A percentile compares a stretch with the other conserved stretches of the same genome.
phyloP scores from a whole-genome alignment of 2,888 invertebrate species.

The Epinotia ramella region DNA sequence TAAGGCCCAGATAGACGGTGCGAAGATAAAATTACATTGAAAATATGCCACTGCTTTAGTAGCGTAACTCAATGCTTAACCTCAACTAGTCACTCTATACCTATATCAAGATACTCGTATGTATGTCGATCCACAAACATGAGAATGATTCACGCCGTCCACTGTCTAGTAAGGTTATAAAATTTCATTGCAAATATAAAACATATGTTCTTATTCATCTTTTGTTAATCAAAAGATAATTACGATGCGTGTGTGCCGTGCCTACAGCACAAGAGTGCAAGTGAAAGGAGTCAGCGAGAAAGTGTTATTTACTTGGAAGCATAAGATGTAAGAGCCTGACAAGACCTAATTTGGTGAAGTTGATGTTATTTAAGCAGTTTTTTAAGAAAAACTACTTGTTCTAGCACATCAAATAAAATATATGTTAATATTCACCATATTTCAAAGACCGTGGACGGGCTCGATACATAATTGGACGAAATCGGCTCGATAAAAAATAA shows the following conservation, averaged over 20 bases:
- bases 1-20: not conserved
- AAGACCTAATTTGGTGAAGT: no score
- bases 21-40: constrained; percentile 1
- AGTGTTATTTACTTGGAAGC: not conserved
- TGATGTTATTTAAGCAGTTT: no score
- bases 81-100: constrained; percentile 25
- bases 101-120: constrained; percentile 19
- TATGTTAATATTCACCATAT: no score
- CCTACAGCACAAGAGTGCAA: constrained; percentile 44
- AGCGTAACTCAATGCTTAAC: constrained; percentile 30
- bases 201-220: constrained; percentile 42
- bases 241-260: constrained; percentile 32
- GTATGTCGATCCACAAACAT: constrained; percentile 8
- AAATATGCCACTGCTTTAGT: constrained; percentile 8
- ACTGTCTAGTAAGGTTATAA: constrained; percentile 42
- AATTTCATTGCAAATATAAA: constrained; percentile 36
- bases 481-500: no score
- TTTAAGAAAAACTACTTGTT: no score
- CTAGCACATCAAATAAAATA: no score
- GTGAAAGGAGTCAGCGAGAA: constrained; percentile 47
- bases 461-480: no score
- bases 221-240: constrained; percentile 42
- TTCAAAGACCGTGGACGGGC: no score
- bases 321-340: no score
- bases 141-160: constrained; percentile 36